A percentile compares a stretch with the other conserved stretches of the same genome.
phyloP scores from a whole-genome alignment of 2,888 invertebrate genomes.

The Rapana venosa region DNA sequence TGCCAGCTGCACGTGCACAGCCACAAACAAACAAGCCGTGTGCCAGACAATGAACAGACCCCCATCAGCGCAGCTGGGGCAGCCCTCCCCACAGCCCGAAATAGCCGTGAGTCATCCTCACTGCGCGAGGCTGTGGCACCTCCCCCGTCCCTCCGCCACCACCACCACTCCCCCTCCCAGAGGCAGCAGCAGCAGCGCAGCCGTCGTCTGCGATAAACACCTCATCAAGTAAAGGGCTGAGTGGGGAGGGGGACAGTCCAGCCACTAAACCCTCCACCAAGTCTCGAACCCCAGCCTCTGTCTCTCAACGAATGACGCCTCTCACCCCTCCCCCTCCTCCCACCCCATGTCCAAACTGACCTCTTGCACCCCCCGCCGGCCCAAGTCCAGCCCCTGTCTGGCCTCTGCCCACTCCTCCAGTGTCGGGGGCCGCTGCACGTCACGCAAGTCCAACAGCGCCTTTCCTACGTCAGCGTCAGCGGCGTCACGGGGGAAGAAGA shows the following conservation, averaged over 20 bases:
- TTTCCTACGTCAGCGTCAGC: background rate
- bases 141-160: background rate
- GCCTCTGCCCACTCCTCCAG: background rate
- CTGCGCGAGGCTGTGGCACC: background rate
- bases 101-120: background rate
- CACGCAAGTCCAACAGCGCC: background rate
- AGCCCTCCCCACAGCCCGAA: background rate
- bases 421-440: background rate
- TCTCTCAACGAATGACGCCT: background rate
- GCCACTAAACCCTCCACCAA: background rate
- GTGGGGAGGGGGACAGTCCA: background rate
- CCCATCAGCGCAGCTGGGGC: background rate
- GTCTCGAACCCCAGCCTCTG: background rate
- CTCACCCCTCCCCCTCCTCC: background rate
- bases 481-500: background rate
- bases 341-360: background rate
- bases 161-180: background rate
- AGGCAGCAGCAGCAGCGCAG: background rate
- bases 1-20: background rate
- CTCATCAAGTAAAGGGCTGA: background rate
- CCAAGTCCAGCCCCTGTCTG: background rate
- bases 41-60: slow-evolving; percentile 3
- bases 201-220: background rate
- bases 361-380: background rate
- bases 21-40: background rate